Conservation (phyloP, 1,140 invertebrate genomes). For the Trypoxylus dichotomus region DNA sequence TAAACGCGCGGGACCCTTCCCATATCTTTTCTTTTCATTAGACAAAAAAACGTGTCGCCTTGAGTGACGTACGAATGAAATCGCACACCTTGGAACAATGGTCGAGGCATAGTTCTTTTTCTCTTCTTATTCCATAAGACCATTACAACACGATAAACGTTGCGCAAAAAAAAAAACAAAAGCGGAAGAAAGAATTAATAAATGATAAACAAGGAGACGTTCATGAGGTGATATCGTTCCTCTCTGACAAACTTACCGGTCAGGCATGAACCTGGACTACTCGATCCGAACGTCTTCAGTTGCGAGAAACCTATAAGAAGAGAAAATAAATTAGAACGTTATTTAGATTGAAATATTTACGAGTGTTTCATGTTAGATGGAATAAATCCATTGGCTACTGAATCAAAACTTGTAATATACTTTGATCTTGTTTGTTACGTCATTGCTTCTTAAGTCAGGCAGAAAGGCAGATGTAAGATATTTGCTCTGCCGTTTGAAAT, state of each 20-base stretch:
- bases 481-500: too few relatives aligned
- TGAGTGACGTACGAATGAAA: conserved; percentile 31
- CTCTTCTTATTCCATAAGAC: background rate
- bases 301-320: conserved; percentile 58
- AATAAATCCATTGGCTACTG: too few relatives aligned
- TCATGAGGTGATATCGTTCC: conserved; percentile 19
- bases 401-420: too few relatives aligned
- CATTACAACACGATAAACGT: conserved; percentile 13
- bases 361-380: background rate
- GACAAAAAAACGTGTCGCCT: conserved; percentile 32
- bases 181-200: background rate
- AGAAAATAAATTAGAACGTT: background rate
- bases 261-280: conserved; percentile 57
- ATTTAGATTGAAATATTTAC: background rate
- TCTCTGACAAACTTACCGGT: conserved; percentile 53
- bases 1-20: conserved; percentile 1
- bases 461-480: too few relatives aligned
- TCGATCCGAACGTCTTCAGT: conserved; percentile 57
- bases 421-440: too few relatives aligned
- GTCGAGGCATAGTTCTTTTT: background rate
- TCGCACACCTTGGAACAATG: conserved; percentile 13
- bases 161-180: background rate
- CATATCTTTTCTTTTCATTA: conserved; percentile 11
- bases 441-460: too few relatives aligned
- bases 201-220: conserved; percentile 6